Conservation (phyloP, 2,888 invertebrate genomes). For the Apotomis capreana region DNA sequence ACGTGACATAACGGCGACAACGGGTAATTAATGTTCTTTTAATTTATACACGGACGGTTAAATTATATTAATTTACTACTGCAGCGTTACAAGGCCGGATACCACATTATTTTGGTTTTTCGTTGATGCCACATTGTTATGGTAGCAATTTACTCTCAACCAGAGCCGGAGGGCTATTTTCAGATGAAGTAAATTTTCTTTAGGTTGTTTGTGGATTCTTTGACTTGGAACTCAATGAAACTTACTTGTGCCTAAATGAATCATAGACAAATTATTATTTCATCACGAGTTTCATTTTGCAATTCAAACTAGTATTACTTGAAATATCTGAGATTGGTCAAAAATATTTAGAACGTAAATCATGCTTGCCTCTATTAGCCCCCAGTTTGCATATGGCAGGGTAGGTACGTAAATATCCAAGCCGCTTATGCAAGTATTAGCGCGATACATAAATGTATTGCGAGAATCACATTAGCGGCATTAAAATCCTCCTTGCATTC, state of each 20-base stretch:
- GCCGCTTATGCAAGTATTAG: conserved; percentile 60
- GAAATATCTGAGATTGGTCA: conserved; percentile 11
- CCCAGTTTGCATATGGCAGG: conserved; percentile 21
- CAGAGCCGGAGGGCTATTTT: neutral
- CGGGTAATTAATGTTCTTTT: conserved; percentile 56
- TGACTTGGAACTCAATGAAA: too few relatives aligned
- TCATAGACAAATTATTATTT: neutral
- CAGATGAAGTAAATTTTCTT: too few relatives aligned
- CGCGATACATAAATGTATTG: conserved; percentile 70
- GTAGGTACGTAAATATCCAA: conserved; percentile 45
- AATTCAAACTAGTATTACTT: conserved; percentile 21
- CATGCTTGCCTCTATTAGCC: conserved; percentile 21
- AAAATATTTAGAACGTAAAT: conserved; percentile 39
- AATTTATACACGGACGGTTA: conserved; percentile 37
- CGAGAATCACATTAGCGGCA: conserved; percentile 77
- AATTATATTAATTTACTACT: conserved; percentile 23
- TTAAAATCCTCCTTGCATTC: conserved; percentile 81
- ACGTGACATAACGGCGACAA: conserved; percentile 76
- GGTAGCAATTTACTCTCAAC: neutral
- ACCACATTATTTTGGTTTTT: conserved; percentile 11
- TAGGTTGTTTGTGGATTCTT: too few relatives aligned
- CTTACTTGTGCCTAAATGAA: neutral
- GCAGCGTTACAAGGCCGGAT: conserved; percentile 11
- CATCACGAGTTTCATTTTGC: conserved; percentile 21
- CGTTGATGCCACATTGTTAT: neutral